phyloP scores from a whole-genome alignment of 2,113 vertebrate genomes.

The Sphyrna mokarran region DNA sequence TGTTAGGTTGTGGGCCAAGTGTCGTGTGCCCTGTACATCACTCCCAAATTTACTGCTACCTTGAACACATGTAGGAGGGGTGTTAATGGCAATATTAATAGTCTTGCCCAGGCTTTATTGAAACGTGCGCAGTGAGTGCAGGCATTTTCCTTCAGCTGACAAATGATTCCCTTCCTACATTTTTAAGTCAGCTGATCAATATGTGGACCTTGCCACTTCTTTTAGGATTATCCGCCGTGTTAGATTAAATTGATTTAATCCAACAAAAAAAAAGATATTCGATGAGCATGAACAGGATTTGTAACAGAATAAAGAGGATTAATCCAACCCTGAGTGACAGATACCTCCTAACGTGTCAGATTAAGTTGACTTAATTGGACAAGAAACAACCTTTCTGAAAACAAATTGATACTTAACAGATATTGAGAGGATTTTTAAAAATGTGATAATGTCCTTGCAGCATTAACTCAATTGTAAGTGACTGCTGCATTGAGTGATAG shows the following conservation, averaged over 20 bases:
- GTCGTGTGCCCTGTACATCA: not conserved
- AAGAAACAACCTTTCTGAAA: not conserved
- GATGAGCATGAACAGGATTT: not conserved
- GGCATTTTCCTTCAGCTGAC: not conserved
- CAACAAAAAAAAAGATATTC: not conserved
- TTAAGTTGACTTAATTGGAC: slow-evolving; percentile 29
- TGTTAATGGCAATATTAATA: not conserved
- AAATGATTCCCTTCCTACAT: not conserved
- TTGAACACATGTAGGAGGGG: not conserved
- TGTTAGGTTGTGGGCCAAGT: not conserved
- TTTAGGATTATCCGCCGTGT: not conserved
- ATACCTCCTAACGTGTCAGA: not conserved
- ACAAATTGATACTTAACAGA: slow-evolving; percentile 11
- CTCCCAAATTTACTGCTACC: not conserved
- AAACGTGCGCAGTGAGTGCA: not conserved
- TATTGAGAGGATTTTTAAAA: not conserved
- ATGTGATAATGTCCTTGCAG: not conserved
- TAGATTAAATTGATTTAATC: not conserved
- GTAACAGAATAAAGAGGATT: slow-evolving; percentile 17
- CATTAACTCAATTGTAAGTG: not conserved
- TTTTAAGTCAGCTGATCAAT: slow-evolving; percentile 5
- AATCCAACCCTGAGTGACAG: not conserved
- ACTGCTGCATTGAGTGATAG: not conserved
- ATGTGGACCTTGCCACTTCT: not conserved
- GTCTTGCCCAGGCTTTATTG: not conserved